Evolutionary conservation across 2,113 vertebrate genomes (phyloP).

Genomic region (Rana temporaria): DNA sequence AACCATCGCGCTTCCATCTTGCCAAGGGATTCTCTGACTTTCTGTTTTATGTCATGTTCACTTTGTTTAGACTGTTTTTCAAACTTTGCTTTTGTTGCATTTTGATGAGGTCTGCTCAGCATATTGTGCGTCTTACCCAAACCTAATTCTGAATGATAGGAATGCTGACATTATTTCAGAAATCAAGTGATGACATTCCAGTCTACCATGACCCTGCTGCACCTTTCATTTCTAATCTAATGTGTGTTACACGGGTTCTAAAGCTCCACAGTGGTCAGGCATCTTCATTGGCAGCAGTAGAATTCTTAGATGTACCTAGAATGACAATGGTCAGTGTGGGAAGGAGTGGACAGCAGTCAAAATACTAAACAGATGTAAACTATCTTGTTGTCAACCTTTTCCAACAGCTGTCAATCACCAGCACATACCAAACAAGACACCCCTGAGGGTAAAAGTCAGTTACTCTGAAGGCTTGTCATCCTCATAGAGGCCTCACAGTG

Average conservation of each 20-base stretch:
- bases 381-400: constrained; percentile 79
- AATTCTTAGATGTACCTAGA: constrained; percentile 70
- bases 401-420: constrained; percentile 77
- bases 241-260: constrained; percentile 65
- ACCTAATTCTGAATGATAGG: constrained; percentile 19
- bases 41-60: background rate
- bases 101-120: background rate
- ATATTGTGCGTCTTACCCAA: background rate
- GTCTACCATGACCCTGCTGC: constrained; percentile 66
- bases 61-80: background rate
- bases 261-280: constrained; percentile 70
- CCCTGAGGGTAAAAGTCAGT: constrained; percentile 64
- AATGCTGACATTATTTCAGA: constrained; percentile 62
- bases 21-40: background rate
- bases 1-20: background rate
- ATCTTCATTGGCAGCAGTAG: constrained; percentile 66
- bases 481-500: constrained; percentile 70
- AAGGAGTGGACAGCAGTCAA: constrained; percentile 74
- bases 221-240: constrained; percentile 66
- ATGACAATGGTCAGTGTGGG: constrained; percentile 77
- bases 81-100: background rate
- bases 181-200: constrained; percentile 66
- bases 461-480: constrained; percentile 64
- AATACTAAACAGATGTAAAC: constrained; percentile 83
- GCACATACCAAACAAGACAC: constrained; percentile 70